Conservation (phyloP, 2,888 invertebrate species). For the Acleris emargana region DNA sequence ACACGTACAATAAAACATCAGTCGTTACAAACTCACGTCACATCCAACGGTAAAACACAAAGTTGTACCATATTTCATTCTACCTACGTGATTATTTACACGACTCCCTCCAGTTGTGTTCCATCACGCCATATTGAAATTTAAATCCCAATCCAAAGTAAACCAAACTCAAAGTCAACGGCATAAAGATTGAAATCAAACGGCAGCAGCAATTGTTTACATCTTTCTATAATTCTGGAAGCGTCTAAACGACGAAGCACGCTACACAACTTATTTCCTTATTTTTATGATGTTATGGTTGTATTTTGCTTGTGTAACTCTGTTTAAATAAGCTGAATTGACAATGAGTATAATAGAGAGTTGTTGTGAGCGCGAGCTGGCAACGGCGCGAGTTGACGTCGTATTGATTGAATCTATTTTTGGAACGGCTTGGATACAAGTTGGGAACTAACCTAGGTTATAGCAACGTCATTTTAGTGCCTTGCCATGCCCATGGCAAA, state of each 20-base stretch:
- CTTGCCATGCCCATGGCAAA: not conserved
- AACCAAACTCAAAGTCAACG: not conserved
- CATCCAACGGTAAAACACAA: slow-evolving; percentile 1
- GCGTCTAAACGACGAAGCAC: not conserved
- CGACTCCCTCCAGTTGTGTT: slow-evolving; percentile 4
- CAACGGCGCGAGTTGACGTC: slow-evolving; percentile 23
- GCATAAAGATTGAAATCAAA: not conserved
- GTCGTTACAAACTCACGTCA: not conserved
- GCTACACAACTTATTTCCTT: not conserved
- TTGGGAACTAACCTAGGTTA: slow-evolving; percentile 17
- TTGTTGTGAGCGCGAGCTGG: slow-evolving; percentile 32
- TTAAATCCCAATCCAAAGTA: not conserved
- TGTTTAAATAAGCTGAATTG: slow-evolving; percentile 11
- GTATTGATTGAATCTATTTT: slow-evolving; percentile 30
- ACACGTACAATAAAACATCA: not conserved
- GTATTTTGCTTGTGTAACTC: not conserved
- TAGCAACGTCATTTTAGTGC: slow-evolving; percentile 22
- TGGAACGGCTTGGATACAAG: slow-evolving; percentile 5
- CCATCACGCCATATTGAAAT: slow-evolving; percentile 29
- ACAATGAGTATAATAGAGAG: slow-evolving; percentile 16
- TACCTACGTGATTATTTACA: slow-evolving; percentile 26
- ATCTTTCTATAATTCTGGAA: slow-evolving; percentile 8
- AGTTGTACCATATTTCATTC: not conserved
- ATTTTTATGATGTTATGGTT: rapidly evolving
- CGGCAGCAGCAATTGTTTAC: slow-evolving; percentile 20